phyloP scores from a whole-genome alignment of 2,113 vertebrate genomes.

The Pygoscelis antarcticus region DNA sequence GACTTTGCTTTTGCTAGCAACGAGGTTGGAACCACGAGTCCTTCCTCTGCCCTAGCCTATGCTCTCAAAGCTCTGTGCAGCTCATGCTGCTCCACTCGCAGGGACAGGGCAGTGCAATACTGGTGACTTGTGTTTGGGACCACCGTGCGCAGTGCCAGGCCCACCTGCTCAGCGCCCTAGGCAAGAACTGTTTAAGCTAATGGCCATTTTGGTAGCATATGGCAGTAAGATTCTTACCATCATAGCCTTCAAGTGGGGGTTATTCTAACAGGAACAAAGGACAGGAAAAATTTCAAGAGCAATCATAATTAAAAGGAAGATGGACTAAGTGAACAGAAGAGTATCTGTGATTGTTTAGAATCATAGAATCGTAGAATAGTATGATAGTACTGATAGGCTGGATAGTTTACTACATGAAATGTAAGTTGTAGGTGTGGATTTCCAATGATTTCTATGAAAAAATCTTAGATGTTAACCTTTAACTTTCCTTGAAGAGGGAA shows the following conservation, averaged over 20 bases:
- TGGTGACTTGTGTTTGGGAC: neutral
- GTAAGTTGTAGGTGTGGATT: neutral
- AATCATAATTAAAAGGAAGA: neutral
- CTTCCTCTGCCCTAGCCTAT: neutral
- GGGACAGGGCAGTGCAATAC: neutral
- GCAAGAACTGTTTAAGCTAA: neutral
- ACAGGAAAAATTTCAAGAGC: neutral
- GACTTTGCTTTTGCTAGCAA: neutral
- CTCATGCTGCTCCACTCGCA: neutral
- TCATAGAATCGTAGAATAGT: too few species aligned
- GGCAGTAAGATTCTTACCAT: neutral
- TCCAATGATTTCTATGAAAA: neutral
- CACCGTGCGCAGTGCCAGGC: neutral
- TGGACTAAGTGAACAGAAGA: neutral
- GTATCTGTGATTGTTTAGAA: neutral
- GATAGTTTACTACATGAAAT: neutral
- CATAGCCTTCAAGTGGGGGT: neutral
- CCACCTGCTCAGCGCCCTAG: neutral
- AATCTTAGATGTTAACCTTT: neutral
- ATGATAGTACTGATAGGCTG: too few species aligned
- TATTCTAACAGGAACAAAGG: neutral
- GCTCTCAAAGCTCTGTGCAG: neutral
- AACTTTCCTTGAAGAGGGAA: neutral
- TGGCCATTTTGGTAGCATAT: neutral
- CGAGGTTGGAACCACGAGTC: neutral